Evolutionary conservation across 2,888 invertebrate genomes (phyloP), one percentile per base, ranked within the genome.

Genomic region (Leptura quadrifasciata): DNA sequence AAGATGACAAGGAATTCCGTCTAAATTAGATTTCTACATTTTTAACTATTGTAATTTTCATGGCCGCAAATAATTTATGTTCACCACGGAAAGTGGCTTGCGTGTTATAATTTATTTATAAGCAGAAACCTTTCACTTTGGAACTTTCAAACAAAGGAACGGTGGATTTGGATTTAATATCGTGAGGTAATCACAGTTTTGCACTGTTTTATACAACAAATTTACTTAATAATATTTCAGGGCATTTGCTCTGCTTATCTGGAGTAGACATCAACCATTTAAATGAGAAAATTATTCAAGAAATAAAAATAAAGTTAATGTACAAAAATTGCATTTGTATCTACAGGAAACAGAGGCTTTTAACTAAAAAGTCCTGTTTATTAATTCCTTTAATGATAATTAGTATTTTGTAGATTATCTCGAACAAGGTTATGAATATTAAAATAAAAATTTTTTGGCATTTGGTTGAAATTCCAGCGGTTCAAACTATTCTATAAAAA

Each of bases 31-130:
- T 47, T 47, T 47, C 47, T 47, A n/a, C 47, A 15, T 47, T 47
- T 47, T 47, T 47, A 47, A 47, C 47, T n/a, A 47, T 47, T n/a
- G 47, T n/a, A 47, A n/a, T 47, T 39, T 47, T 12, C 47, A n/a
- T 47, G 2, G 3, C 5, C 5, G 2, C 2, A n/a, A 47, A 47
- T 47, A 47, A 12, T 47, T 47, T n/a, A 47, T n/a, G 47, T 47
- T n/a, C 47, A n/a, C 47, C 47, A 47, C 39, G 12, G 39, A 39
- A 39, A 47, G n/a, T 47, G 47, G 21, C 21, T 57, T 18, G 57
- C 57, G 57, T 57, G 57, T 57, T 9, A 57, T 21, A 21, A 57
- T 9, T 21, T 57, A 57, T 57, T 57, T 57, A 57, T 57, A 21
- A 57, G 21, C 20, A 57, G 4, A 57, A 57, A 57, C 10, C 57